These are phyloP conservation scores for Cloeon dipterum DNA, from an alignment of 2,888 invertebrate genomes.

Conservation along the genomic window DNA sequence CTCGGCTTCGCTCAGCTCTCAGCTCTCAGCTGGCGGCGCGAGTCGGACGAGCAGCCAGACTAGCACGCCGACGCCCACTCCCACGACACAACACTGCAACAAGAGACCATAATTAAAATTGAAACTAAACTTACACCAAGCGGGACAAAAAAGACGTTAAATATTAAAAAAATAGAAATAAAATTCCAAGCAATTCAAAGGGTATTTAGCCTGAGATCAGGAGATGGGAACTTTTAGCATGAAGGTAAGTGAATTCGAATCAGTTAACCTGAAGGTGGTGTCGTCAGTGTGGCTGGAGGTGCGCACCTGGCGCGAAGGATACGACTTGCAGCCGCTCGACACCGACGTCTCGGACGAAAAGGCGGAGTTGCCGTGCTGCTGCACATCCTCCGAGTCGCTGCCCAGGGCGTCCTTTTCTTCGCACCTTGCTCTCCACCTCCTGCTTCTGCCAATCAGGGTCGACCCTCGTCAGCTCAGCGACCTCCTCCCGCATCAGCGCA, in stretches of 20 bases:
- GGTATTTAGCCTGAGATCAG: no score
- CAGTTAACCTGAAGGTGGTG: slow-evolving; percentile 61
- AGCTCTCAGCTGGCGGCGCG: no score
- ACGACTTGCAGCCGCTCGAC: slow-evolving; percentile 36
- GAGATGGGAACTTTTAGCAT: no score
- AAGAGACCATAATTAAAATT: neutral
- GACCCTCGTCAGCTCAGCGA: no score
- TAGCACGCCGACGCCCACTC: slow-evolving; percentile 43
- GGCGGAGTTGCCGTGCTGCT: slow-evolving; percentile 37
- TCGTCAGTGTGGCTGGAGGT: slow-evolving; percentile 67
- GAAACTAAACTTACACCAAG: no score
- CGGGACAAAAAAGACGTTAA: no score
- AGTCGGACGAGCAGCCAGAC: slow-evolving; percentile 67
- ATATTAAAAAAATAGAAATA: no score
- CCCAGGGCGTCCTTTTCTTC: slow-evolving; percentile 62
- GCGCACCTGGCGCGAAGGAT: slow-evolving; percentile 44
- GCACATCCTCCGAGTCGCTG: slow-evolving; percentile 48
- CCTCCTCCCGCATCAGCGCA: no score
- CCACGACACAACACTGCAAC: slow-evolving; percentile 3
- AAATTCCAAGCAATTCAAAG: no score
- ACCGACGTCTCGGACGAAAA: slow-evolving; percentile 58
- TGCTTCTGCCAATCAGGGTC: no score
- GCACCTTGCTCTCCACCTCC: slow-evolving; percentile 62
- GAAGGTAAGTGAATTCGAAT: no score
- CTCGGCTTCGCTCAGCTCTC: slow-evolving; percentile 21